phyloP scores from a whole-genome alignment of 2,888 invertebrate species.

The Cataglyphis altisquamis region DNA sequence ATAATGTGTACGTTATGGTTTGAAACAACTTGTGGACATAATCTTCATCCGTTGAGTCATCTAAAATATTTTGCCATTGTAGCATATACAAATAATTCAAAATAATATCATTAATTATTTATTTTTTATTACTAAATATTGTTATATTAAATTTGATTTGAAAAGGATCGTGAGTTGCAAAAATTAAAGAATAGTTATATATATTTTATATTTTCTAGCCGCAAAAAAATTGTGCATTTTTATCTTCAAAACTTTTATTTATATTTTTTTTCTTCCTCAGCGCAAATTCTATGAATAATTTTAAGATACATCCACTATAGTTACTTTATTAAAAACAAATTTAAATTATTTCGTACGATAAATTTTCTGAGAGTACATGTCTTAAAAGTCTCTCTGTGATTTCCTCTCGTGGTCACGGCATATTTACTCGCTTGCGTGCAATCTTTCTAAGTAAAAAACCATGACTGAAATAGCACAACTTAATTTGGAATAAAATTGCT shows the following conservation, averaged over 20 bases:
- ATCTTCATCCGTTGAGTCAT: not conserved
- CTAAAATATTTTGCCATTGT: not conserved
- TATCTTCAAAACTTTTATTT: not conserved
- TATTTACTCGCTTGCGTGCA: slow-evolving; percentile 31
- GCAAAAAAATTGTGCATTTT: not conserved
- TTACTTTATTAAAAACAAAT: not conserved
- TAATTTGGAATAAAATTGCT: slow-evolving; percentile 56
- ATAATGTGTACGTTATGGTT: slow-evolving; percentile 29
- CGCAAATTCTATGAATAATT: not conserved
- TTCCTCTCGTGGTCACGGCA: slow-evolving; percentile 5
- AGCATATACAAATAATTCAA: slow-evolving; percentile 10
- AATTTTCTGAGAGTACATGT: not conserved
- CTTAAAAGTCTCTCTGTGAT: slow-evolving; percentile 25
- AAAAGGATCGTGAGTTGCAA: not conserved
- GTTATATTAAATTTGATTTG: not conserved
- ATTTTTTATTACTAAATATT: not conserved
- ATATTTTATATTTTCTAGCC: not conserved
- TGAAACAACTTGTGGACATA: slow-evolving; percentile 10
- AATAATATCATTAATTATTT: slow-evolving; percentile 5
- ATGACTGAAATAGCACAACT: slow-evolving; percentile 51
- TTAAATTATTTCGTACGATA: slow-evolving; percentile 13
- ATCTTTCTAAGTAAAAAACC: slow-evolving; percentile 45
- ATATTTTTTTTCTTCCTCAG: not conserved
- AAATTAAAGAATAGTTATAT: not conserved
- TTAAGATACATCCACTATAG: no score